phyloP scores from a whole-genome alignment of 2,888 invertebrate species.

The Caenorhabditis sinica region DNA sequence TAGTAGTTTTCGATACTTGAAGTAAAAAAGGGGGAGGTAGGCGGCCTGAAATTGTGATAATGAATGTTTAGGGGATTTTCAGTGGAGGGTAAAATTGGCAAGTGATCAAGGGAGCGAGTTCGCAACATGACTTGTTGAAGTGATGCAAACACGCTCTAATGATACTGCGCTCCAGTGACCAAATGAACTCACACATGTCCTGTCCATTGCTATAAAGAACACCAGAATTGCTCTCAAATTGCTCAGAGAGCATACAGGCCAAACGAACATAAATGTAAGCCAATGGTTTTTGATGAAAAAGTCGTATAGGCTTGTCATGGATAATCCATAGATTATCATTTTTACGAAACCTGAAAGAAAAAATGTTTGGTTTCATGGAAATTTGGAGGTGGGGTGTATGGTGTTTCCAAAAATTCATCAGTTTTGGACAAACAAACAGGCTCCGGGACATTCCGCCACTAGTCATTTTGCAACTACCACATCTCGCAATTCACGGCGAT shows the following conservation, averaged over 20 bases:
- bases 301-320: neutral
- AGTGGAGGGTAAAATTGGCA: no score
- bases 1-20: conserved; percentile 4
- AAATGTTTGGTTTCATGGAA: no score
- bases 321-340: neutral
- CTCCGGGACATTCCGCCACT: no score
- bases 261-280: neutral
- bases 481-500: no score
- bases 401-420: no score
- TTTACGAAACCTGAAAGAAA: neutral
- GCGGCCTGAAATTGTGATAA: conserved; percentile 14
- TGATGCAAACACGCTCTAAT: neutral
- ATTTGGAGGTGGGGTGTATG: no score
- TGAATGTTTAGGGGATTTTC: no score
- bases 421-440: no score
- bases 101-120: no score
- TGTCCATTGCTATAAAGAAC: neutral
- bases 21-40: conserved; percentile 1
- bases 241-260: neutral
- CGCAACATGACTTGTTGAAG: neutral
- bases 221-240: neutral
- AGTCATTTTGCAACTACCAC: no score
- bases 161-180: no score
- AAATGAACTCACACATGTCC: conserved; percentile 21
- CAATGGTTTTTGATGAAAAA: neutral